These are phyloP conservation scores for Tineola bisselliella DNA, from an alignment of 2,888 invertebrate species.

Conservation along the genomic window DNA sequence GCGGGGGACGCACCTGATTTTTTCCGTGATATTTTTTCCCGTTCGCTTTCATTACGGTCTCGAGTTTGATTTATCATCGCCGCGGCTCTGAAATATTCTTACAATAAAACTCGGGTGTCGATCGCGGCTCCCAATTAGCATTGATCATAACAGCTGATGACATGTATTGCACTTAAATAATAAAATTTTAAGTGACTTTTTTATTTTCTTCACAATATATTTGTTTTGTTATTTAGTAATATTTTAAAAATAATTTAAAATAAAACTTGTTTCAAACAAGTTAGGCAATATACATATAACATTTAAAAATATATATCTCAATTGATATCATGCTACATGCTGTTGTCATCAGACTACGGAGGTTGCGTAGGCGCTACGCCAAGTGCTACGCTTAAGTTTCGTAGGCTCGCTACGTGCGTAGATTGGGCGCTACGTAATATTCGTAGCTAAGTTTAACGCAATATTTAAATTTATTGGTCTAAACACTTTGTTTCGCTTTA, in stretches of 20 bases:
- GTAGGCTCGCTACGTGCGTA: conserved; percentile 6
- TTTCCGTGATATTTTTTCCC: conserved; percentile 69
- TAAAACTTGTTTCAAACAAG: too few species aligned
- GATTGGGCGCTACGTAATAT: background rate
- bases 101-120: conserved; percentile 55
- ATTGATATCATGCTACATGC: too few species aligned
- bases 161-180: conserved; percentile 1
- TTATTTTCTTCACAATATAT: too few species aligned
- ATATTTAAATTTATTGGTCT: conserved; percentile 16
- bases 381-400: conserved; percentile 20
- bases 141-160: conserved; percentile 38
- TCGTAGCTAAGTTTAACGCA: background rate
- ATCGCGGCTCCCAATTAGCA: conserved; percentile 63
- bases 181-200: background rate
- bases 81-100: conserved; percentile 63
- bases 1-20: conserved; percentile 68
- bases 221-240: too few species aligned
- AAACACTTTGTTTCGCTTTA: conserved; percentile 27
- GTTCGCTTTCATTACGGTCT: conserved; percentile 69
- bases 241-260: too few species aligned
- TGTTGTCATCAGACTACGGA: background rate
- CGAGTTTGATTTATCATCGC: conserved; percentile 69
- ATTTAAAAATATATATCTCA: too few species aligned
- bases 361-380: conserved; percentile 13
- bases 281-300: too few species aligned